These are phyloP conservation scores for Mystacides longicornis DNA, from an alignment of 2,888 invertebrate species.

Conservation along the genomic window DNA sequence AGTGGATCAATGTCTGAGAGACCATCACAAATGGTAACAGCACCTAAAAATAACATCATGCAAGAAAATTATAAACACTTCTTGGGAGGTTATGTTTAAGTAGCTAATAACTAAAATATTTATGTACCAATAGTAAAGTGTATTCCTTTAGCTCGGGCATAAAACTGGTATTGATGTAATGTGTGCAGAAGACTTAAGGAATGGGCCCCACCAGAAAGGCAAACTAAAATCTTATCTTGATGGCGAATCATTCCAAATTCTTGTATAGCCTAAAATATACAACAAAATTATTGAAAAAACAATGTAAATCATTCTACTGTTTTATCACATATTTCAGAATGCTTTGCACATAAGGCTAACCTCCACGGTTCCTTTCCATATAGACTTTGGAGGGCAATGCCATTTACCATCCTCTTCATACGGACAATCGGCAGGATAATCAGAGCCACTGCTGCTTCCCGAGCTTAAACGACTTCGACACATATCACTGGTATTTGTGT, in stretches of 20 bases:
- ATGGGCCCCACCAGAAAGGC: slow-evolving; percentile 77
- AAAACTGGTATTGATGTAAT: slow-evolving; percentile 76
- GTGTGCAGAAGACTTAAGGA: slow-evolving; percentile 80
- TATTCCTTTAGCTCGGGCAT: slow-evolving; percentile 65
- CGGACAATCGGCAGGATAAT: slow-evolving; percentile 42
- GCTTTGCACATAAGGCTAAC: slow-evolving; percentile 34
- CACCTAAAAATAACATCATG: slow-evolving; percentile 32
- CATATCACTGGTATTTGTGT: background rate
- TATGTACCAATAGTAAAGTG: slow-evolving; percentile 59
- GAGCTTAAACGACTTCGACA: slow-evolving; percentile 20
- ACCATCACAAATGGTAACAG: slow-evolving; percentile 49
- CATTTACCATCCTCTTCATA: slow-evolving; percentile 52
- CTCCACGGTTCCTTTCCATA: slow-evolving; percentile 77
- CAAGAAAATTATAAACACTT: background rate
- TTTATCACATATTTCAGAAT: background rate
- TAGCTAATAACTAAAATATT: no score
- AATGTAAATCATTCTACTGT: background rate
- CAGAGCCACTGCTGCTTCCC: slow-evolving; percentile 35
- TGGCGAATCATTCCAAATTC: slow-evolving; percentile 79
- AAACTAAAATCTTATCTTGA: slow-evolving; percentile 76
- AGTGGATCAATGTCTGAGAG: slow-evolving; percentile 71
- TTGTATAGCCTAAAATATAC: slow-evolving; percentile 56
- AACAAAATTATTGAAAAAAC: background rate
- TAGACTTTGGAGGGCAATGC: slow-evolving; percentile 69
- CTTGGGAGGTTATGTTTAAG: no score